Evolutionary conservation across 2,113 vertebrate species (phyloP).

Genomic region (Hyaena hyaena): DNA sequence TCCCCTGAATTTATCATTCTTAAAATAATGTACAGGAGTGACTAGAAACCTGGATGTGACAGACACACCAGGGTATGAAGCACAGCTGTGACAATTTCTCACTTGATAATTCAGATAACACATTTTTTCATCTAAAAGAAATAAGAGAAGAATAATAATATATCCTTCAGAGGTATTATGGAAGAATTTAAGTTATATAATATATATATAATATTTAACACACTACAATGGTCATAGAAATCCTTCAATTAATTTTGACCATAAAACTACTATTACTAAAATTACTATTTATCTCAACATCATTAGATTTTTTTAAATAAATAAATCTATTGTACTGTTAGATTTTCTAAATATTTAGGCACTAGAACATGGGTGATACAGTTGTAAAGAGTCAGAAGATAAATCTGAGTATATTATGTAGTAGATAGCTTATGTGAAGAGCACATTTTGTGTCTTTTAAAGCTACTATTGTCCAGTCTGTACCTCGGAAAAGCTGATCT

Average conservation of each 20-base stretch:
- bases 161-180: background rate
- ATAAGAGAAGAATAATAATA: background rate
- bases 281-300: background rate
- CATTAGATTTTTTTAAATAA: background rate
- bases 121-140: background rate
- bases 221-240: background rate
- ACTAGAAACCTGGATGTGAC: background rate
- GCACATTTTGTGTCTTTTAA: constrained; percentile 52
- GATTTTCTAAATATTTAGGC: background rate
- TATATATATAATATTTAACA: background rate
- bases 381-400: background rate
- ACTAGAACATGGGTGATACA: background rate
- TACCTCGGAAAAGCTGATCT: constrained; percentile 33
- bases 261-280: background rate
- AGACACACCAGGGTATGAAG: background rate
- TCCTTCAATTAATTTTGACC: background rate
- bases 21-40: background rate
- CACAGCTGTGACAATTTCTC: background rate
- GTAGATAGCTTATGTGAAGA: constrained; percentile 42
- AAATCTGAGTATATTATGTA: constrained; percentile 16
- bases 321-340: background rate
- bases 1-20: background rate
- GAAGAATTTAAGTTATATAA: background rate
- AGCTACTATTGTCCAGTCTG: background rate
- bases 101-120: background rate